Base-by-base conservation (phyloP, 2,888 invertebrate genomes). In the Cryptus armator region DNA sequence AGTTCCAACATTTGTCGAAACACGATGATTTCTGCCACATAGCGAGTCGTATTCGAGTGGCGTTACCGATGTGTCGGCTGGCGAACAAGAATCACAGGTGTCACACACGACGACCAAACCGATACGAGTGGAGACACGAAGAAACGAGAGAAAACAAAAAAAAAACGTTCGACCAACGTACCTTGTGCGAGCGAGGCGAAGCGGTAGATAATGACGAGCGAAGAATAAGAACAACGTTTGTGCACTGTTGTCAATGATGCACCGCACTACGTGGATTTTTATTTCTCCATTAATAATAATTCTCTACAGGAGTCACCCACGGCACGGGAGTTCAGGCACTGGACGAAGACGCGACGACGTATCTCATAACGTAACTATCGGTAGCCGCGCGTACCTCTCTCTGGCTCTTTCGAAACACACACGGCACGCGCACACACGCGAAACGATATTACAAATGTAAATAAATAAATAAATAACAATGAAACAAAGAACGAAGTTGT, bases 131-230 rank as follows among this genome's bases (percentile, higher is more conserved):
- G 37, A 70, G 12, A 43, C 9, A 6, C 46, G 10, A 37, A 43
- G 32, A 16, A 66, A 29, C 29, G 56, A 14, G 14, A 67, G 9
- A 14, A 7, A 62, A 72, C 16, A 46, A 48, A 51, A 12, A 46
- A 67, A 19, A 32, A 43, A n/a, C 16, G 64, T 7, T 14, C 29
- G 10, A 59, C 3, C 5, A 72, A 87, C 89, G 81, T 90, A 90
- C 90, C 90, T 90, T 87, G 88, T 88, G 91, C 90, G 89, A 90
- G 90, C 88, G 87, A 86, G 88, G 87, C 88, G 87, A 90, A 89
- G 87, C 89, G 88, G 89, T 32, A 29, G 88, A 89, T 87, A 87
- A 62, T 10, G 29, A 87, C 82, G 86, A 86, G 72, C 51, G 12
- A n/a, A 48, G 14, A n/a, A 32, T 37, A 62, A 48, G 68, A n/a